phyloP scores from a whole-genome alignment of 2,113 vertebrate species.

The Phocoena phocoena region DNA sequence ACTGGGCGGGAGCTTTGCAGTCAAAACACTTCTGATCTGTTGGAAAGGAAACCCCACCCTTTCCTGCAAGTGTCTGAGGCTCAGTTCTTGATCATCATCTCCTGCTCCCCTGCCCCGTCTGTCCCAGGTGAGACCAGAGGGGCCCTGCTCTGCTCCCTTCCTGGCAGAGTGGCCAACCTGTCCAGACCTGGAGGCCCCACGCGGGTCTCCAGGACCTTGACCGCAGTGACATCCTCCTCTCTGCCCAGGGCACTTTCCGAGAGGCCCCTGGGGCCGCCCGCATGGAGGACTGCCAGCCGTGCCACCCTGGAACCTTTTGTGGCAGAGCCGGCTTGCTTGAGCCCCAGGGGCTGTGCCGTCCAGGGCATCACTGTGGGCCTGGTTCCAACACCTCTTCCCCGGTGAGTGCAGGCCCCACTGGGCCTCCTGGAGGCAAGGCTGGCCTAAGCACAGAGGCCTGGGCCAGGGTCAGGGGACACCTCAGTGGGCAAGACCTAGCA shows the following conservation, averaged over 20 bases:
- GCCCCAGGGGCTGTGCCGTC: conserved; percentile 88
- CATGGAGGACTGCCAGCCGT: conserved; percentile 85
- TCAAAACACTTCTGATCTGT: background rate
- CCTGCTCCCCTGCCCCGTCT: background rate
- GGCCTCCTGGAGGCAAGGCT: background rate
- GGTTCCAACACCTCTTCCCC: conserved; percentile 86
- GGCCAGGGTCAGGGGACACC: background rate
- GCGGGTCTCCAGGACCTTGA: background rate
- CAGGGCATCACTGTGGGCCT: conserved; percentile 86
- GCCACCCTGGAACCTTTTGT: conserved; percentile 89
- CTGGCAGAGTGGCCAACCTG: background rate
- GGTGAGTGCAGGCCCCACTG: conserved; percentile 79
- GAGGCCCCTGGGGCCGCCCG: conserved; percentile 79
- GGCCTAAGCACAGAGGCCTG: background rate
- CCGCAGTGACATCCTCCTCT: background rate
- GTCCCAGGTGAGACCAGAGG: background rate
- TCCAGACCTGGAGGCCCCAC: background rate
- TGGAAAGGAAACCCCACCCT: background rate
- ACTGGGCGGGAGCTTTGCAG: background rate
- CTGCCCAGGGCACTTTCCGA: conserved; percentile 86
- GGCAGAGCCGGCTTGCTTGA: conserved; percentile 83
- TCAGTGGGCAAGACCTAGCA: background rate
- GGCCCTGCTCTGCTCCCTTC: background rate
- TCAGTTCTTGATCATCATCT: background rate
- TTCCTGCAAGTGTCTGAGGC: background rate